Base-by-base conservation (phyloP, 2,888 invertebrate genomes). In the Timema podura region DNA sequence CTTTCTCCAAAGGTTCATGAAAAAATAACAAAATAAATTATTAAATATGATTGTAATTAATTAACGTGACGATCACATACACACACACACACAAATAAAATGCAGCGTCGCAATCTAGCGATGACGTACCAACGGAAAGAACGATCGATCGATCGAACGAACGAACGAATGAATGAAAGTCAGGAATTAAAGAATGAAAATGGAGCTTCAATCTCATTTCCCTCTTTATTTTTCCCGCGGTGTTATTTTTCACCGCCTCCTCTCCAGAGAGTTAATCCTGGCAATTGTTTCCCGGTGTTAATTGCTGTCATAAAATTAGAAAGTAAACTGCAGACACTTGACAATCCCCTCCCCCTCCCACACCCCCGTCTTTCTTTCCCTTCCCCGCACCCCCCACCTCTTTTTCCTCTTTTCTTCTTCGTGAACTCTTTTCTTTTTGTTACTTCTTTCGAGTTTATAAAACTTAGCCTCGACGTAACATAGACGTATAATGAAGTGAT, bases 281-380 rank as follows among this genome's bases (percentile, higher is more conserved):
- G 61, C 61, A 61, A 61, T 61, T 61, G 61, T 61, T 61, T 61
- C 61, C 61, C 61, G 61, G 61, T 61, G 61, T 61, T 61, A 61
- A 61, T 61, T 61, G 61, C 61, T 61, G 61, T 61, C 61, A 61
- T 61, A 61, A 61, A 61, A 61, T 61, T 61, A 61, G 61, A 61
- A 61, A 61, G 61, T 61, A 61, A 61, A 61, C 61, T 61, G 61
- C 61, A 61, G 61, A 61, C 61, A 61, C 61, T 61, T 61, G 61
- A 61, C 61, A 61, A 61, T 61, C 61, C 45, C 44, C 61, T 1
- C 61, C 30, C 6, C 44, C 57, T 57, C 57, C 57, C 13, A 5
- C 9, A 3, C 57, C 16, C 30, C 9, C 61, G 10, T 9, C 61
- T 45, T 9, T 45, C 61, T 13, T 13, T 11, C 30, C 15, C 2